Conservation (phyloP, 2,113 vertebrate species). For the Caranx ignobilis region DNA sequence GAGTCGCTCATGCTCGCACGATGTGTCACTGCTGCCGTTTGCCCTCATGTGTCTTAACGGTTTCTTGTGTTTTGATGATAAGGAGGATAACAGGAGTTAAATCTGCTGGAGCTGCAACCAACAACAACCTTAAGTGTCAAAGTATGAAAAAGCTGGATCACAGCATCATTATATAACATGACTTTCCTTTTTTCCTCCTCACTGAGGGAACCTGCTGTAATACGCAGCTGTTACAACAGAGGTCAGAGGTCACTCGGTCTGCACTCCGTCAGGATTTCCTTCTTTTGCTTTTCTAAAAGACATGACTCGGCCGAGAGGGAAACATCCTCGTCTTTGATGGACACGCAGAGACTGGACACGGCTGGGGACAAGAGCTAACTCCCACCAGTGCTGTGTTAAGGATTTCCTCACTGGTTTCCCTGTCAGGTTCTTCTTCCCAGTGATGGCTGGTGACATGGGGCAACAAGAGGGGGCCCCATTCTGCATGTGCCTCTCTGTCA, state of each 20-base stretch:
- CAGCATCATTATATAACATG: constrained; percentile 18
- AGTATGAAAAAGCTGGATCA: not conserved
- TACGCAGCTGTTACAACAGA: constrained; percentile 57
- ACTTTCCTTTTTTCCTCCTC: constrained; percentile 3
- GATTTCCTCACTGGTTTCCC: constrained; percentile 55
- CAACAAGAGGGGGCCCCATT: constrained; percentile 17
- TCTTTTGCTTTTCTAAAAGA: constrained; percentile 46
- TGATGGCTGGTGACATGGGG: constrained; percentile 33
- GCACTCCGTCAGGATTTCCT: constrained; percentile 77
- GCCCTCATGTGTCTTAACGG: not conserved
- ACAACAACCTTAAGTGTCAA: not conserved
- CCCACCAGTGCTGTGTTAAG: constrained; percentile 30
- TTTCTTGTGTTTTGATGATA: too few relatives aligned
- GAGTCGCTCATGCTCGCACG: constrained; percentile 39
- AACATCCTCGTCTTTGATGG: constrained; percentile 47
- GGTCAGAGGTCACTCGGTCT: constrained; percentile 62
- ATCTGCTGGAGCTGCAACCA: not conserved
- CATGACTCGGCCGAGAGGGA: constrained; percentile 33
- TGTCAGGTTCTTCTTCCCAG: constrained; percentile 12
- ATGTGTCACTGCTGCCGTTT: constrained; percentile 42
- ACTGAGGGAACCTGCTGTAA: constrained; percentile 32
- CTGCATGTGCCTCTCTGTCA: constrained; percentile 1
- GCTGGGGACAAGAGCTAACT: constrained; percentile 43
- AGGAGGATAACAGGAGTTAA: too few relatives aligned
- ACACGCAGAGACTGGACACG: constrained; percentile 40